phyloP scores from a whole-genome alignment of 2,888 invertebrate species.

The Nemapogon koenigi region DNA sequence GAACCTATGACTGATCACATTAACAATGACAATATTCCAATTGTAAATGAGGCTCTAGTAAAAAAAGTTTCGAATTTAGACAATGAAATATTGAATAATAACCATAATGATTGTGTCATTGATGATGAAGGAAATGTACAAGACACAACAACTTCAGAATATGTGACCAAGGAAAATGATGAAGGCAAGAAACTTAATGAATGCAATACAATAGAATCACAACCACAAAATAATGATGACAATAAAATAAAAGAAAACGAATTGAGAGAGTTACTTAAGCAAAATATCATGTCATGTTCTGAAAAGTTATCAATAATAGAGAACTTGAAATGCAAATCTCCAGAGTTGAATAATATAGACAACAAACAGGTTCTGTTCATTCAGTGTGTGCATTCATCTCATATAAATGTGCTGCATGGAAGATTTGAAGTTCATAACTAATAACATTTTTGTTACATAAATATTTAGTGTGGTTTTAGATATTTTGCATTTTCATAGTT shows the following conservation, averaged over 20 bases:
- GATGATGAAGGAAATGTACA: conserved; percentile 23
- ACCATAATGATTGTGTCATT: conserved; percentile 29
- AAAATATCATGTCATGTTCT: conserved; percentile 50
- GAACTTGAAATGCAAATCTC: conserved; percentile 43
- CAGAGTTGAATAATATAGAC: conserved; percentile 28
- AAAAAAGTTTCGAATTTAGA: conserved; percentile 54
- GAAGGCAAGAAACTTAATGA: conserved; percentile 16
- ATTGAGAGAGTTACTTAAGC: conserved; percentile 40
- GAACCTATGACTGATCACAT: conserved; percentile 19
- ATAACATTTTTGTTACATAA: not conserved
- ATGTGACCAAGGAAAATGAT: conserved; percentile 1
- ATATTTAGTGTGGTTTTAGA: too few relatives aligned
- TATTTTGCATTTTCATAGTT: too few relatives aligned
- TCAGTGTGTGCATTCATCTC: conserved; percentile 39
- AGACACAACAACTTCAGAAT: conserved; percentile 11
- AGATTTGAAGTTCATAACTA: not conserved
- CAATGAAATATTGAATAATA: conserved; percentile 53
- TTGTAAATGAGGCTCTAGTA: conserved; percentile 28
- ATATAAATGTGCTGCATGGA: conserved; percentile 28
- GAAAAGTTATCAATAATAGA: conserved; percentile 53
- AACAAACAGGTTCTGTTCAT: conserved; percentile 46
- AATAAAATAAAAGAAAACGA: conserved; percentile 32
- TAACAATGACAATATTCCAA: conserved; percentile 23
- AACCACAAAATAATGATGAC: conserved; percentile 23
- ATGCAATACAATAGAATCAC: conserved; percentile 27